Percentiles rank a stretch among this genome's conserved stretches.
Conservation (phyloP, 2,888 invertebrate genomes). For the Apocheima hispidaria region DNA sequence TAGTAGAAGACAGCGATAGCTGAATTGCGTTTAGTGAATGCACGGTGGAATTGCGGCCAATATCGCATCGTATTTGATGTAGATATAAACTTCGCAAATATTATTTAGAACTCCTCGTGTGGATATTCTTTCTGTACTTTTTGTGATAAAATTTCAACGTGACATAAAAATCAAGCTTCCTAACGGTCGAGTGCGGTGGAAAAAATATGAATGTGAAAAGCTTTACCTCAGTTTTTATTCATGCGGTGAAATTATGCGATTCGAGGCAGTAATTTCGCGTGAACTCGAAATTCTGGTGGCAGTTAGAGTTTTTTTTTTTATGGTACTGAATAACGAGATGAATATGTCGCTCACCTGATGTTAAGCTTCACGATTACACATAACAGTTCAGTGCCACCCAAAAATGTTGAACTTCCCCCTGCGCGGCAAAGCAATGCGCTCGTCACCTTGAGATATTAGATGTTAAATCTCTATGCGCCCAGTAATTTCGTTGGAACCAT, state of each 20-base stretch:
- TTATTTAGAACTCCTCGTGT: conserved; percentile 21
- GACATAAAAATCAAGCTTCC: conserved; percentile 35
- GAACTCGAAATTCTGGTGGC: conserved; percentile 9
- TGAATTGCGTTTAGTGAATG: too few relatives aligned
- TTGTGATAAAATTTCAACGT: conserved; percentile 33
- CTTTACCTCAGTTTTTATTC: conserved; percentile 30
- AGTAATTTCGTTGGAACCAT: too few relatives aligned
- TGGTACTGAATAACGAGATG: too few relatives aligned
- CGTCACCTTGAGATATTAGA: too few relatives aligned
- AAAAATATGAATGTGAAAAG: conserved; percentile 29
- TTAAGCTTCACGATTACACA: too few relatives aligned
- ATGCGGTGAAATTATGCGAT: conserved; percentile 28
- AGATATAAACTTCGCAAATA: conserved; percentile 23
- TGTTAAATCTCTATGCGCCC: too few relatives aligned
- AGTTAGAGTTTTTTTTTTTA: background rate
- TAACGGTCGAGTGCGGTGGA: conserved; percentile 30
- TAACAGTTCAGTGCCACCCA: too few relatives aligned
- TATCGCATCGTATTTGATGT: conserved; percentile 5
- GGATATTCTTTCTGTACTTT: conserved; percentile 23
- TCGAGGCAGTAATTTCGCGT: conserved; percentile 19
- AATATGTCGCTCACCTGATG: too few relatives aligned
- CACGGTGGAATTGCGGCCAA: too few relatives aligned
- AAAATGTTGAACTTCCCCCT: too few relatives aligned
- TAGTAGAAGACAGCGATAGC: too few relatives aligned
- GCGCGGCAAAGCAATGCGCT: too few relatives aligned